A percentile compares a stretch with the other conserved stretches of the same genome.
Conservation (phyloP, 2,797 vertebrate species). For the Babyrousa celebensis region DNA sequence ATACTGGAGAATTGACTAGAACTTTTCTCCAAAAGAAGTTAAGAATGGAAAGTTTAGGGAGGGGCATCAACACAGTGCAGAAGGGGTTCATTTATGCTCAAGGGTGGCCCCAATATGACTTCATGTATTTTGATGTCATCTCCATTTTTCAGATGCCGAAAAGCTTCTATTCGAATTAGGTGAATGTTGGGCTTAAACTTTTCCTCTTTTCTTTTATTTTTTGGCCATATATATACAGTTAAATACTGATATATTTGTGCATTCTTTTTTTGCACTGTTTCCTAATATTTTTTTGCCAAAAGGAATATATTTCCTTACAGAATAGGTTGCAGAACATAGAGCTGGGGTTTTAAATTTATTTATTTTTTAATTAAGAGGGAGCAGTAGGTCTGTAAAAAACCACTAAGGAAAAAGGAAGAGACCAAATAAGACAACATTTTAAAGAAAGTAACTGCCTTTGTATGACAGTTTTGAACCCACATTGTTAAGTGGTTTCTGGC, state of each 20-base stretch:
- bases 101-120: conserved; percentile 36
- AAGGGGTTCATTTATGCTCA: not conserved
- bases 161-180: conserved; percentile 83
- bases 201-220: conserved; percentile 52
- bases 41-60: conserved; percentile 40
- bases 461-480: conserved; percentile 35
- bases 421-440: conserved; percentile 59
- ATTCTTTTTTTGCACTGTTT: conserved; percentile 71
- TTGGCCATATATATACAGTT: conserved; percentile 76
- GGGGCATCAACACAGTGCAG: not conserved
- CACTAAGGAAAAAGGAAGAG: conserved; percentile 47
- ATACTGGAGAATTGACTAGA: not conserved
- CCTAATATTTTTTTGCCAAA: conserved; percentile 78
- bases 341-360: conserved; percentile 67
- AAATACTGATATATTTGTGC: conserved; percentile 81
- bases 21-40: conserved; percentile 29
- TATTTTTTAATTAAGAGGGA: not conserved
- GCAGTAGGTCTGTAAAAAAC: conserved; percentile 12
- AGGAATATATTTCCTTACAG: conserved; percentile 80
- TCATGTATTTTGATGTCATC: conserved; percentile 47
- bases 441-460: conserved; percentile 61
- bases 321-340: conserved; percentile 83
- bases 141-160: conserved; percentile 76
- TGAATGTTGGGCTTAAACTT: conserved; percentile 83
- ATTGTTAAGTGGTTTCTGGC: conserved; percentile 34